Conservation (phyloP, 1,140 invertebrate species). For the Temnothorax curvispinosus region DNA sequence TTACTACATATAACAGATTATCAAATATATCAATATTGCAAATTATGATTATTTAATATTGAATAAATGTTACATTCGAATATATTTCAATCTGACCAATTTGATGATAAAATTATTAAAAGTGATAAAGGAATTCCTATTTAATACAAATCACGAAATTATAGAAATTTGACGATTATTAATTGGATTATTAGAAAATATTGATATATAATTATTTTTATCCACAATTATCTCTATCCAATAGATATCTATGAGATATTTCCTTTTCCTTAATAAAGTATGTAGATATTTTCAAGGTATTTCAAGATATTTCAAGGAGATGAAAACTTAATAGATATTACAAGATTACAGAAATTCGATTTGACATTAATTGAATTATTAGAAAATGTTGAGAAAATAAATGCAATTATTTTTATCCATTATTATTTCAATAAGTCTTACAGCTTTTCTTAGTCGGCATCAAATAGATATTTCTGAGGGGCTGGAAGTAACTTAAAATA, state of each 20-base stretch:
- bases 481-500: neutral
- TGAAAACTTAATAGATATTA: neutral
- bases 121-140: neutral
- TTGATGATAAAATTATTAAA: neutral
- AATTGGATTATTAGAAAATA: neutral
- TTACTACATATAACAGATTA: neutral
- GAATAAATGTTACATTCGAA: neutral
- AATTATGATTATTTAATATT: neutral
- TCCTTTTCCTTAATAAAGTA: neutral
- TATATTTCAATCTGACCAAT: neutral
- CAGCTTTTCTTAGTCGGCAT: neutral
- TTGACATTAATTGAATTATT: neutral
- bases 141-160: neutral
- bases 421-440: neutral
- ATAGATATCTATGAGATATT: neutral
- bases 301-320: too few species aligned
- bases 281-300: too few species aligned
- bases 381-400: neutral
- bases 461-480: too few species aligned
- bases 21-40: neutral
- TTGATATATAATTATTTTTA: neutral
- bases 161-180: neutral
- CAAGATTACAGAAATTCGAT: neutral
- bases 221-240: neutral
- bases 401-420: neutral